Base-by-base conservation (phyloP, 92 coral and sea anemone species). In the Hydrozoanthus gracilis region DNA sequence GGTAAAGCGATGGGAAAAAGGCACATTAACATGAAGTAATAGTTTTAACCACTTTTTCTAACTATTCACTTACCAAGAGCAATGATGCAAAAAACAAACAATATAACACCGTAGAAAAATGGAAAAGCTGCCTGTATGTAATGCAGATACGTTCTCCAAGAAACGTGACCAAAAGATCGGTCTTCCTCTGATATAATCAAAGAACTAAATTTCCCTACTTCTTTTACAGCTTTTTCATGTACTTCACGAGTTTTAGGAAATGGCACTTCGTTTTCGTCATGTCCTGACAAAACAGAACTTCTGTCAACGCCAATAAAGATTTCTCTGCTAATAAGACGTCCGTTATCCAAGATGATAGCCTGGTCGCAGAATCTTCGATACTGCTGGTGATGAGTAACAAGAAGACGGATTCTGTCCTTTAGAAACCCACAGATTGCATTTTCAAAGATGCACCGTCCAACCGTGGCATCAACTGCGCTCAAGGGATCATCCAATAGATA, bases 41-140 rank as follows among this genome's bases (percentile, higher is more conserved):
- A 27, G 35, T 27, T 27, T 27, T 27, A 0, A 1, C 45, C 10
- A 69, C 73, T 18, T 27, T 18, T 18, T 7, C 9, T 1, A 69
- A 27, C 8, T 69, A 69, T 47, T 47, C 18, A 51, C 80, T 51
- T 76, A 76, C 80, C 80, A 18, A 76, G 80, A 20, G 80, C 65
- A 9, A 51, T 4, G 10, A 51, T 44, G 46, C 50, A n/a, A 39
- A 51, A 76, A 17, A 76, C 2, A 64, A 76, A 4, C 17, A 76
- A 51, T 9, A 76, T 8, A 76, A 54, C 44, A 48, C 47, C 3
- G 44, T 6, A 20, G 10, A 1, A 15, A 7, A 76, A 35, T 1
- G 80, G 62, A 18, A 76, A 54, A 4, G 80, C 80, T 76, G 60
- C 80, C 8, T 39, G 6, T 44, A 51, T 18, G 11, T 76, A 76